Base-by-base conservation (phyloP, 2,113 vertebrate species). In the Hydrolagus affinis region DNA sequence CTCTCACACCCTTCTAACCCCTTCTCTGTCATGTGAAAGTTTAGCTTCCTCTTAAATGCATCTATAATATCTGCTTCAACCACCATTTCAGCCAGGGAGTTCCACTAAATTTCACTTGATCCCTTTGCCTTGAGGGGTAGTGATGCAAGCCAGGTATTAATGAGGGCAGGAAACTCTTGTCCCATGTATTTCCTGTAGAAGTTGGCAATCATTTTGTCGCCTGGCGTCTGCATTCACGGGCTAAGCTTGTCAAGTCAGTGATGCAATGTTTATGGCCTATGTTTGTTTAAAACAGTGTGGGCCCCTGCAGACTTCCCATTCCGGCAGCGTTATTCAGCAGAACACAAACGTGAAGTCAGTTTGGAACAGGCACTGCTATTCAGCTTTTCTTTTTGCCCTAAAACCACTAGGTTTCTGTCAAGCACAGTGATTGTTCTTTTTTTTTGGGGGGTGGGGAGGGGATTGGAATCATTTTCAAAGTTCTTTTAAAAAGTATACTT, bases 401-500 rank as follows among this genome's bases (percentile, higher is more conserved):
- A 11, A 68, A 83, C 14, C 78, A 83, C 78, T 68, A 28, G 28
- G 78, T 66, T 83, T 32, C 17, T 32, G 17, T 64, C 62, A 68
- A 83, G 15, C 64, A 3, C 19, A 56, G 73, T 56, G 9, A 21
- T 19, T 19, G 15, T 56, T 75, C 6, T 44, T 44, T 3, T 44
- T 75, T 73, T 30, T 74, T 1, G 17, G 44, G 56, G 11, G 44
- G 1, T 1, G 44, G 44, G 56, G 56, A 14, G 21, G 11, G 17
- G 21, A 66, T 66, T 66, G 78, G 28, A 83, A 30, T 32, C 66
- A 83, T 83, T 62, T 66, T 28, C 30, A 69, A 83, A 30, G 25
- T 64, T 83, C 30, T 60, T 64, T 83, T 62, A 64, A 66, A 62
- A 83, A 83, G 32, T 83, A 66, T 83, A 83, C 19, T 83, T 83